Percentiles rank a stretch among this genome's conserved stretches.
phyloP scores from a whole-genome alignment of 2,113 vertebrate species.

The Elephas maximus region DNA sequence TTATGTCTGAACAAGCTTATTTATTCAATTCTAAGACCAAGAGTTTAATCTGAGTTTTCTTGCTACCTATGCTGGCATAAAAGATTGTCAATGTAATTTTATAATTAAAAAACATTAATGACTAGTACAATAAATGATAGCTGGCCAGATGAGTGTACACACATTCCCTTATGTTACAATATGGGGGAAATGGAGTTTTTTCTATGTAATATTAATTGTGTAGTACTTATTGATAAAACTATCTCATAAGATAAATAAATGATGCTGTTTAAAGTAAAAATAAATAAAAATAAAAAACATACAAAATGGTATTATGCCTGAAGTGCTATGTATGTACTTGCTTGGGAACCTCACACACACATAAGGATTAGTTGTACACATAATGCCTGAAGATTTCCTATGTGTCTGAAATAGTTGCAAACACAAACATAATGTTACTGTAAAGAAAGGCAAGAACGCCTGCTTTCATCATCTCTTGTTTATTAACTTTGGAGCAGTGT shows the following conservation, averaged over 20 bases:
- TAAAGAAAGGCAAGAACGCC: constrained; percentile 40
- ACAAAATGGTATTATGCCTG: background rate
- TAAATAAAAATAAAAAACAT: background rate
- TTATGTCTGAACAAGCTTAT: background rate
- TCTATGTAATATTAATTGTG: background rate
- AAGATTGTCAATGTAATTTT: background rate
- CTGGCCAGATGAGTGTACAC: background rate
- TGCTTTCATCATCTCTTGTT: constrained; percentile 51
- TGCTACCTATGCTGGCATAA: background rate
- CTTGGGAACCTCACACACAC: background rate
- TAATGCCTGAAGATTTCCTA: background rate
- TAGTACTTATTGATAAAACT: background rate
- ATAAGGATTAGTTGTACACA: background rate
- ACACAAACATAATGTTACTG: background rate
- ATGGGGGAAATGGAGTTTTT: background rate
- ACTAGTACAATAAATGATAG: background rate
- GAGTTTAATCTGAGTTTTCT: background rate
- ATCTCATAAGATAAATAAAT: background rate
- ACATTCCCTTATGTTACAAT: background rate
- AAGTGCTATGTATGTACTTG: background rate
- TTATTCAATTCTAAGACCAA: background rate
- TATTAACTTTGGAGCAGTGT: constrained; percentile 48
- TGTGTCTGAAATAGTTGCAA: background rate
- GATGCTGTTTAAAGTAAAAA: background rate
- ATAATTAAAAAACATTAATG: background rate